Evolutionary conservation across 2,797 vertebrate species (phyloP).

Genomic region (Lepus townsendii): DNA sequence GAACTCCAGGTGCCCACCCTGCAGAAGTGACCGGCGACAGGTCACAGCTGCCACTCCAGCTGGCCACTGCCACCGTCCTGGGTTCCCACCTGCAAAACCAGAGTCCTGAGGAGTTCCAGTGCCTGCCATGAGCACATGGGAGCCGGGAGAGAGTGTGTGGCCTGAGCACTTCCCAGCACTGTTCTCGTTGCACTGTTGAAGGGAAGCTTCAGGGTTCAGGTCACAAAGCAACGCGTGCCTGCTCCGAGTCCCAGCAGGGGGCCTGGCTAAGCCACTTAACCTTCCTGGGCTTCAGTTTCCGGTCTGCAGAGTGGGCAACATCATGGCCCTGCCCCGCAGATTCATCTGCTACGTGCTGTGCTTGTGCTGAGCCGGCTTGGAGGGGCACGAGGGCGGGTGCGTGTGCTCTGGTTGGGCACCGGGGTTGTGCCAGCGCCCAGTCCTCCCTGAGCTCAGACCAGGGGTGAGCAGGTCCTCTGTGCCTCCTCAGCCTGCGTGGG

Average conservation of each 20-base stretch:
- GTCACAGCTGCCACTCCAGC: background rate
- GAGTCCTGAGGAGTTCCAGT: too few species aligned
- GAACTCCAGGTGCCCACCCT: background rate
- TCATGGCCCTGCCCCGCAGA: too few species aligned
- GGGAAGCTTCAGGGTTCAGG: background rate
- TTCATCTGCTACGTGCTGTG: background rate
- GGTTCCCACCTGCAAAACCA: too few species aligned
- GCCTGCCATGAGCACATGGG: too few species aligned
- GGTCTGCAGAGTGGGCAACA: too few species aligned
- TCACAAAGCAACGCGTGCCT: background rate
- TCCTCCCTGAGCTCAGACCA: background rate
- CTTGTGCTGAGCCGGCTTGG: fast-evolving
- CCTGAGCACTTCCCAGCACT: background rate
- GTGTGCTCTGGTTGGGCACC: fast-evolving
- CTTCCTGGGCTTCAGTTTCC: background rate
- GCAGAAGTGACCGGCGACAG: background rate
- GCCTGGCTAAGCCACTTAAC: background rate
- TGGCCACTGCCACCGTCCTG: too few species aligned
- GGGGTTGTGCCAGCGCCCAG: fast-evolving
- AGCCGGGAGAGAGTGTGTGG: too few species aligned
- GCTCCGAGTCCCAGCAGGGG: too few species aligned
- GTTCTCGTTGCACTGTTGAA: background rate
- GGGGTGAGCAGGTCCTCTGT: fast-evolving
- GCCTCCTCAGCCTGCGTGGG: fast-evolving
- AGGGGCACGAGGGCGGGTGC: fast-evolving